A percentile compares a stretch with the other conserved stretches of the same genome.
These are phyloP conservation scores for Ctena decussata DNA, from an alignment of 2,888 invertebrate species.

Conservation along the genomic window DNA sequence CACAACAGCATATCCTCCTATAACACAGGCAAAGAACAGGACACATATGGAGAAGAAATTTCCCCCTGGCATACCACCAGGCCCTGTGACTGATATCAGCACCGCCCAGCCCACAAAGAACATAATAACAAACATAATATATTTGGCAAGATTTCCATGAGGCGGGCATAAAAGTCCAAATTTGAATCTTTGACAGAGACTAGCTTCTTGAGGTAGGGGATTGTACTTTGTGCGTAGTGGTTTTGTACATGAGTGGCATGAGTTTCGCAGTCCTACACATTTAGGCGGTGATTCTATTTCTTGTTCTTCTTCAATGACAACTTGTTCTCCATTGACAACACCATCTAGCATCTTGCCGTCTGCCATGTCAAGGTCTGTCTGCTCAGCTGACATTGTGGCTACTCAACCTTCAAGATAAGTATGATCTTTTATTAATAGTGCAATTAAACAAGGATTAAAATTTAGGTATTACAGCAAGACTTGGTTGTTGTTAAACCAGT, in stretches of 20 bases:
- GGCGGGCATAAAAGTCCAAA: conserved; percentile 84
- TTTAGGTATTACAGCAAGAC: too few species aligned
- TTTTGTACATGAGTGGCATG: conserved; percentile 61
- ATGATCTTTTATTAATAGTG: too few species aligned
- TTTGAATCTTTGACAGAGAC: conserved; percentile 64
- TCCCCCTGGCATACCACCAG: conserved; percentile 82
- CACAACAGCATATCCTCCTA: conserved; percentile 80
- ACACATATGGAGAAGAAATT: conserved; percentile 82
- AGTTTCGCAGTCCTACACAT: conserved; percentile 62
- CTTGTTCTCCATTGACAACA: not conserved
- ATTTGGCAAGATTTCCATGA: conserved; percentile 87
- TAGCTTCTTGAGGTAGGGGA: conserved; percentile 74
- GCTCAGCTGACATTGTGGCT: not conserved
- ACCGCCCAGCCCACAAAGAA: conserved; percentile 74
- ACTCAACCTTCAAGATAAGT: not conserved
- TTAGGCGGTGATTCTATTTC: not conserved
- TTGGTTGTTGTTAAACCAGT: too few species aligned
- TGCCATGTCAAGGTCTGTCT: not conserved
- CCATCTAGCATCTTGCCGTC: not conserved
- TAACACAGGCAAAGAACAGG: conserved; percentile 79
- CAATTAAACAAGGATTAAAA: too few species aligned
- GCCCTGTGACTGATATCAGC: conserved; percentile 75
- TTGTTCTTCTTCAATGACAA: not conserved
- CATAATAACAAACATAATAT: conserved; percentile 73
- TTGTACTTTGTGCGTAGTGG: conserved; percentile 77